phyloP scores from a whole-genome alignment of 2,888 invertebrate genomes.

The Dryocosmus kuriphilus region DNA sequence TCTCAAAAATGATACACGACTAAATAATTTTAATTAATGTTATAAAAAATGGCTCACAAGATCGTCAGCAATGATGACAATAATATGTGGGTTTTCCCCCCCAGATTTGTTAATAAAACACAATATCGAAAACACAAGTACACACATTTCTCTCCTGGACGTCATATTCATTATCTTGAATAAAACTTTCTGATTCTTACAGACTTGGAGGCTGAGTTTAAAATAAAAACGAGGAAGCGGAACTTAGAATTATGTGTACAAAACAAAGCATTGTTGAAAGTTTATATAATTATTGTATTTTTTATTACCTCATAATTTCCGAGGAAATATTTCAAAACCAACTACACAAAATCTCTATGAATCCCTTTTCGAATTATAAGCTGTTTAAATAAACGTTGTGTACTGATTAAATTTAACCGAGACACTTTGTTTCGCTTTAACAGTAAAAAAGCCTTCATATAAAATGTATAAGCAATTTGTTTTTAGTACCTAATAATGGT shows the following conservation, averaged over 20 bases:
- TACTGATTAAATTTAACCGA: no score
- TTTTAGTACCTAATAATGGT: no score
- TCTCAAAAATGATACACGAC: no score
- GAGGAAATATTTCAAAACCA: no score
- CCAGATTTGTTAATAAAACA: constrained; percentile 1
- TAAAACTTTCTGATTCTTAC: background rate
- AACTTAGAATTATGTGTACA: background rate
- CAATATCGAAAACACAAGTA: background rate
- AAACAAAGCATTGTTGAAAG: background rate
- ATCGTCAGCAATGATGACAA: constrained; percentile 80
- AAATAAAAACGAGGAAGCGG: background rate
- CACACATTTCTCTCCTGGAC: background rate
- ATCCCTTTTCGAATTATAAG: no score
- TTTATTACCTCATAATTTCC: no score
- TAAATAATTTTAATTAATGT: background rate
- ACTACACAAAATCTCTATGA: no score
- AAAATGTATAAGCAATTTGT: no score
- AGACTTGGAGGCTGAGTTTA: background rate
- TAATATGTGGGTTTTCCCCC: constrained; percentile 76
- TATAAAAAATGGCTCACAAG: constrained; percentile 72
- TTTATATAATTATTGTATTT: no score
- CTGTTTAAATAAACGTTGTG: no score
- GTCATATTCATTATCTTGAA: background rate
- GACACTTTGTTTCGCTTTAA: no score
- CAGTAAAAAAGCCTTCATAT: no score